Percentiles rank a stretch among this genome's conserved stretches.
Evolutionary conservation across 1,140 invertebrate genomes (phyloP).

Genomic region (Orius insidiosus): DNA sequence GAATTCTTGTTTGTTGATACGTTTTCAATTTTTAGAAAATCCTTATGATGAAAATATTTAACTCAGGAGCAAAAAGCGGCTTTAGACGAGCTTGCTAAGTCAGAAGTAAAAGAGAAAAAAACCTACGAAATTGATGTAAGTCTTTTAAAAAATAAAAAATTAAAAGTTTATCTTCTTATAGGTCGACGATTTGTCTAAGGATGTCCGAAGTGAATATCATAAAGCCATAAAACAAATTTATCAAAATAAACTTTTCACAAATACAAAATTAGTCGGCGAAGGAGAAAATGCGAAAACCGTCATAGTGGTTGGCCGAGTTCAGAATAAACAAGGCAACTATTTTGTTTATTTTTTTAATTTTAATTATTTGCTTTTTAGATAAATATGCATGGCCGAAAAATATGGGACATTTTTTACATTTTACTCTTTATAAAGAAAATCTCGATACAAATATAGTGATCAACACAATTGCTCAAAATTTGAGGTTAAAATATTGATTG

Average conservation of each 20-base stretch:
- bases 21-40: not conserved
- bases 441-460: conserved; percentile 81
- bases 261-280: conserved; percentile 32
- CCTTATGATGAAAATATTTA: not conserved
- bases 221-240: conserved; percentile 49
- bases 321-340: conserved; percentile 3
- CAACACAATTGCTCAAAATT: conserved; percentile 41
- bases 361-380: conserved; percentile 16
- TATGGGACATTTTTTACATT: conserved; percentile 52
- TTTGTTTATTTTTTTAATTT: conserved; percentile 5
- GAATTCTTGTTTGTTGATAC: too few relatives aligned
- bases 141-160: too few relatives aligned
- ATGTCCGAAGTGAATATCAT: conserved; percentile 58
- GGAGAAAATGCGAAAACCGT: conserved; percentile 43
- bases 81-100: not conserved
- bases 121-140: not conserved
- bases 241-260: conserved; percentile 42
- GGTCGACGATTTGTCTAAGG: conserved; percentile 53
- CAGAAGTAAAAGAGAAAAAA: not conserved
- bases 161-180: too few relatives aligned
- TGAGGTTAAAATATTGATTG: conserved; percentile 28
- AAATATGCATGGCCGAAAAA: conserved; percentile 21
- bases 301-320: conserved; percentile 33
- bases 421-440: conserved; percentile 87
- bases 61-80: not conserved